Conservation (phyloP, 2,113 vertebrate species). For the Spea bombifrons region DNA sequence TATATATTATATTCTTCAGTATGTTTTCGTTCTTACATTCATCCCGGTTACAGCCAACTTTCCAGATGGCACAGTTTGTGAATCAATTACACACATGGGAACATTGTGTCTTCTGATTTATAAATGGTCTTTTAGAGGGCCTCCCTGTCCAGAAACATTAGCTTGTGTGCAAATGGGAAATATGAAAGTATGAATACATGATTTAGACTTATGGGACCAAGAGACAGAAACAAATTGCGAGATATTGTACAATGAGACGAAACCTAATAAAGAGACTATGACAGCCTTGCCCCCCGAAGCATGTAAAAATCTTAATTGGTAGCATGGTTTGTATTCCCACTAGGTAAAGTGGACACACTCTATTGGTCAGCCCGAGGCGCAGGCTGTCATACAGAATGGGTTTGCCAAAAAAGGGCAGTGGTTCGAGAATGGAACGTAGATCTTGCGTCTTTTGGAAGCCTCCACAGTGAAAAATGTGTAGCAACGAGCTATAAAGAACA, state of each 20-base stretch:
- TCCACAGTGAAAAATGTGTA: not conserved
- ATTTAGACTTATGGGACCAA: constrained; percentile 33
- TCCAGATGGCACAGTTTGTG: constrained; percentile 41
- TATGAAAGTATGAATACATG: constrained; percentile 23
- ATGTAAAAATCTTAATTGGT: constrained; percentile 49
- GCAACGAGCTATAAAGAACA: constrained; percentile 30
- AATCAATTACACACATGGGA: constrained; percentile 39
- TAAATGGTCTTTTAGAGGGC: constrained; percentile 15
- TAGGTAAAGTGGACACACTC: constrained; percentile 38
- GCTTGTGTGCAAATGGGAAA: constrained; percentile 16
- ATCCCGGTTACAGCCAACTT: constrained; percentile 23
- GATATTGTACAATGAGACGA: constrained; percentile 33
- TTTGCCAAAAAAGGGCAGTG: constrained; percentile 29
- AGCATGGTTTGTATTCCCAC: constrained; percentile 45
- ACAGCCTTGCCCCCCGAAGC: constrained; percentile 39
- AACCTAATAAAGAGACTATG: constrained; percentile 39
- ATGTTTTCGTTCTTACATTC: not conserved
- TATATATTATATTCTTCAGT: constrained; percentile 12
- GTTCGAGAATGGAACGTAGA: constrained; percentile 19
- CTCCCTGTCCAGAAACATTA: constrained; percentile 36
- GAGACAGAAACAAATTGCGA: constrained; percentile 20
- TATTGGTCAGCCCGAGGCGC: constrained; percentile 45
- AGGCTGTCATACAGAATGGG: constrained; percentile 33
- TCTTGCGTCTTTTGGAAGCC: constrained; percentile 17
- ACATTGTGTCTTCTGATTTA: constrained; percentile 25